phyloP scores from a whole-genome alignment of 2,888 invertebrate species.

The Miltochrista miniata region DNA sequence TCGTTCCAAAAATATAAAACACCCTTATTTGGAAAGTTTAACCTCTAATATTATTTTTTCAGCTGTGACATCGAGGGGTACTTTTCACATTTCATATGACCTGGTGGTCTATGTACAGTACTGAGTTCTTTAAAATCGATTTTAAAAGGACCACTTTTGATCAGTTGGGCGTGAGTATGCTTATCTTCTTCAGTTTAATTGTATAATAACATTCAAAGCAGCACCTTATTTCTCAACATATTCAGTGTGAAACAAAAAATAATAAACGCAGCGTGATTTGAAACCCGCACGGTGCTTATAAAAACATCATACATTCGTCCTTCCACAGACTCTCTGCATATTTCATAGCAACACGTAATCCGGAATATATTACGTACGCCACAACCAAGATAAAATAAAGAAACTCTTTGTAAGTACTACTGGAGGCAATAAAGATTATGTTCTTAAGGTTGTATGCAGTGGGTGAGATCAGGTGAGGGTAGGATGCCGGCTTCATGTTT shows the following conservation, averaged over 20 bases:
- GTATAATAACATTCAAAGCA: conserved; percentile 12
- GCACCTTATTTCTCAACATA: conserved; percentile 13
- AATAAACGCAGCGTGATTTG: conserved; percentile 36
- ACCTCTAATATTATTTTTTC: too few species aligned
- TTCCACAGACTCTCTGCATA: conserved; percentile 45
- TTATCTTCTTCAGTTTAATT: conserved; percentile 16
- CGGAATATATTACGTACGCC: conserved; percentile 53
- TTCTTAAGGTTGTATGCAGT: conserved; percentile 53
- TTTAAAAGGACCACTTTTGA: conserved; percentile 48
- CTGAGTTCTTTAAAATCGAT: too few species aligned
- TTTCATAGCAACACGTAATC: conserved; percentile 51
- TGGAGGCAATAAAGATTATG: conserved; percentile 69
- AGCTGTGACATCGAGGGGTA: too few species aligned
- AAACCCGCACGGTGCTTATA: conserved; percentile 33
- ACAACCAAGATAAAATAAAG: conserved; percentile 58
- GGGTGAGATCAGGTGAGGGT: conserved; percentile 45
- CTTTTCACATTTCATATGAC: too few species aligned
- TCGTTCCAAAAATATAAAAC: too few species aligned
- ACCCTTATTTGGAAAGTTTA: too few species aligned
- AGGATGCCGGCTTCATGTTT: conserved; percentile 38
- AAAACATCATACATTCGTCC: conserved; percentile 46
- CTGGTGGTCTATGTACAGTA: too few species aligned
- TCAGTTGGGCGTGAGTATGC: conserved; percentile 41
- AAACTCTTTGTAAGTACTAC: conserved; percentile 54
- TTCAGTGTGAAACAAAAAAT: conserved; percentile 32